A percentile compares a stretch with the other conserved stretches of the same genome.
phyloP scores from a whole-genome alignment of 2,888 invertebrate species.

The Cephus sareptanus region DNA sequence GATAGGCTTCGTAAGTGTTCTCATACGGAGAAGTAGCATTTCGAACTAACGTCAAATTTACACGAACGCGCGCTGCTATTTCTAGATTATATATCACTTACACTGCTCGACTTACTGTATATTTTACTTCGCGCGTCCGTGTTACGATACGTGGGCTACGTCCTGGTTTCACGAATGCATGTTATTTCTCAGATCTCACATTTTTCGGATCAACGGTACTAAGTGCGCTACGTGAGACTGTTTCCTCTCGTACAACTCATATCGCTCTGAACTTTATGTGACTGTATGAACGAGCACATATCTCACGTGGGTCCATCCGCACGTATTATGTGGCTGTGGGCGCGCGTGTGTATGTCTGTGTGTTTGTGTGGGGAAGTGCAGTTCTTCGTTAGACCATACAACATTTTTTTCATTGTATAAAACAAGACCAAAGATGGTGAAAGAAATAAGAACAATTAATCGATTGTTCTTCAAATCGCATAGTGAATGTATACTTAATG shows the following conservation, averaged over 20 bases:
- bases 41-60: conserved; percentile 58
- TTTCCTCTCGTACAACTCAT: no score
- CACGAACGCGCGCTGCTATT: conserved; percentile 58
- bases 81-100: conserved; percentile 64
- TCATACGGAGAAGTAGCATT: conserved; percentile 52
- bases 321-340: conserved; percentile 17
- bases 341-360: conserved; percentile 23
- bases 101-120: conserved; percentile 59
- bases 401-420: conserved; percentile 47
- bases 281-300: no score
- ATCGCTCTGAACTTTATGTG: no score
- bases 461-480: conserved; percentile 36
- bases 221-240: no score
- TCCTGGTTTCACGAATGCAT: neutral
- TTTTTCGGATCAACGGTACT: no score
- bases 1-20: conserved; percentile 40
- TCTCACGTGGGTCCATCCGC: no score
- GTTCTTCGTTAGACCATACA: conserved; percentile 50
- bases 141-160: neutral
- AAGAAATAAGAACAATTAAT: conserved; percentile 46
- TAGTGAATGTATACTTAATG: conserved; percentile 27
- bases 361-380: conserved; percentile 31
- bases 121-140: conserved; percentile 9
- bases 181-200: no score
- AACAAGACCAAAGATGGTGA: conserved; percentile 47